phyloP scores from a whole-genome alignment of 2,113 vertebrate species.

The Urocynchramus pylzowi region DNA sequence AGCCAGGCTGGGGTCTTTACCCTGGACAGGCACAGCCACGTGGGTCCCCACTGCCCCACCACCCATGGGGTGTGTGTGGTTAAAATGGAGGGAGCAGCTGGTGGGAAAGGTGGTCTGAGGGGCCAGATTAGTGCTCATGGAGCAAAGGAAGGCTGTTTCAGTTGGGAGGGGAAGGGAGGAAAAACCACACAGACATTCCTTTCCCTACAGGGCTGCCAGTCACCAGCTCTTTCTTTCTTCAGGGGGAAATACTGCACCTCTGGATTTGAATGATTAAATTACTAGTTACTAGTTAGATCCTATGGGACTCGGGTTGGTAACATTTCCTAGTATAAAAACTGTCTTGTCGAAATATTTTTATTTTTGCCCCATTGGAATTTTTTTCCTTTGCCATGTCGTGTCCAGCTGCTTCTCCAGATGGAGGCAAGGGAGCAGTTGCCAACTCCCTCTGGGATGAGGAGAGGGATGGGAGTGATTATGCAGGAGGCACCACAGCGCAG shows the following conservation, averaged over 20 bases:
- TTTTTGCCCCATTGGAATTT: neutral
- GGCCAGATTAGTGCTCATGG: neutral
- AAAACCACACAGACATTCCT: neutral
- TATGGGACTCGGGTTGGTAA: neutral
- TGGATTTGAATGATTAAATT: neutral
- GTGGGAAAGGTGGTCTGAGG: neutral
- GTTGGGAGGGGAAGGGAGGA: neutral
- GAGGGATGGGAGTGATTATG: neutral
- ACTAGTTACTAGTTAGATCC: neutral
- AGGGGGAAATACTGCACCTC: neutral
- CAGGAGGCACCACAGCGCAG: neutral
- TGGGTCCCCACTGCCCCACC: neutral
- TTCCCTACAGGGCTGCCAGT: neutral
- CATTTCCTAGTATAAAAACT: neutral
- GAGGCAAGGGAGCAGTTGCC: neutral
- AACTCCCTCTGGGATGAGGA: neutral
- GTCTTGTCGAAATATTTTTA: neutral
- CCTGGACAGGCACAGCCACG: neutral
- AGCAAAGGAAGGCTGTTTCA: neutral
- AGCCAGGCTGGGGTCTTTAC: neutral
- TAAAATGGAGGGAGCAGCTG: neutral
- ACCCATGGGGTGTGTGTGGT: neutral
- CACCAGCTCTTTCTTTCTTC: neutral
- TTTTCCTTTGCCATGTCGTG: neutral
- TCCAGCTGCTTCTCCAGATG: slow-evolving; percentile 25